Evolutionary conservation across 2,797 vertebrate species (phyloP).

Genomic region (Gambelia wislizenii): DNA sequence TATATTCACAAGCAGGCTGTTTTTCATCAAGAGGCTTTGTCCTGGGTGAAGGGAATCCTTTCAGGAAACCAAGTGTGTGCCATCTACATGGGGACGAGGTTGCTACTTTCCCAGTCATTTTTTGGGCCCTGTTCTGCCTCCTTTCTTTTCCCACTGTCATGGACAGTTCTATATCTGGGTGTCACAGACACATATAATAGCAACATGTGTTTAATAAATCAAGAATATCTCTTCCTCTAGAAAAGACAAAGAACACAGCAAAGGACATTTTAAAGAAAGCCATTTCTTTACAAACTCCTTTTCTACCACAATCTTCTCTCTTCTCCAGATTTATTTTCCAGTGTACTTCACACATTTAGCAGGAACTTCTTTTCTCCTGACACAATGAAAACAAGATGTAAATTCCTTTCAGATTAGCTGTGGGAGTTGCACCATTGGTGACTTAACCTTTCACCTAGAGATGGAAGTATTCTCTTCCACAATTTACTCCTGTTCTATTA

Average conservation of each 20-base stretch:
- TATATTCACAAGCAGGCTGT: no score
- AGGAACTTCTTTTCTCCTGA: background rate
- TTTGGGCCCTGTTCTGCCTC: background rate
- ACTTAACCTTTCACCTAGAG: background rate
- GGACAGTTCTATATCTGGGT: background rate
- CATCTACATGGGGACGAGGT: background rate
- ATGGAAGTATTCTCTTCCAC: background rate
- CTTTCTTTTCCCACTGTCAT: background rate
- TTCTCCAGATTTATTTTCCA: background rate
- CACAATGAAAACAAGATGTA: background rate
- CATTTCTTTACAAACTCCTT: background rate
- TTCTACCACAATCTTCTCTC: background rate
- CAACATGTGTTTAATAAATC: background rate
- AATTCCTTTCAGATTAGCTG: background rate
- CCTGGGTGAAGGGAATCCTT: background rate
- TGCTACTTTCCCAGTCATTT: background rate
- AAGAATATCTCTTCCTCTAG: background rate
- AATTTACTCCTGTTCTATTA: slow-evolving; percentile 13
- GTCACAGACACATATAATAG: no score
- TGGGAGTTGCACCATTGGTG: background rate
- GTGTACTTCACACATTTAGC: background rate
- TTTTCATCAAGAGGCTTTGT: background rate
- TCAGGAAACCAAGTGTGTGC: background rate
- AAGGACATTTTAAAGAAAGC: background rate
- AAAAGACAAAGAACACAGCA: background rate